Conservation (phyloP, 1,140 invertebrate genomes). For the Nasonia vitripennis region DNA sequence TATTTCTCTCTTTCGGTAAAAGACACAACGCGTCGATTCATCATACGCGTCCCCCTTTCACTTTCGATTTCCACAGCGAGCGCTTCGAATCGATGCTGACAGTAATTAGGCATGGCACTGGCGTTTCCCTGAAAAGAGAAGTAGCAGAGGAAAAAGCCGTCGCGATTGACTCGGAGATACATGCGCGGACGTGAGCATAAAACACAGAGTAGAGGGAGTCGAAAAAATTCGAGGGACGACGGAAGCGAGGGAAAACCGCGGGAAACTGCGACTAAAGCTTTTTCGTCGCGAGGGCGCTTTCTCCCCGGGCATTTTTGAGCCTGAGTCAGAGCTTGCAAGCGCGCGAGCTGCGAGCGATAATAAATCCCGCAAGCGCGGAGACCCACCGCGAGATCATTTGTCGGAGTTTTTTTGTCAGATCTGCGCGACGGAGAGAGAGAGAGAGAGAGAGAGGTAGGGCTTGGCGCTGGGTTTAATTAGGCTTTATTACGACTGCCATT, state of each 20-base stretch:
- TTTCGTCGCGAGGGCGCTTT: not conserved
- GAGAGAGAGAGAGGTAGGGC: not conserved
- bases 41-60: not conserved
- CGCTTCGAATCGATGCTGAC: conserved; percentile 30
- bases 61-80: conserved; percentile 8
- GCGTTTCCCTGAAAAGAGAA: not conserved
- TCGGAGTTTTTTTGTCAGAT: not conserved
- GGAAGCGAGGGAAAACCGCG: not conserved
- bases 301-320: conserved; percentile 20
- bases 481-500: conserved; percentile 44
- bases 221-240: not conserved
- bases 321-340: not conserved
- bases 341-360: conserved; percentile 7
- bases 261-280: not conserved
- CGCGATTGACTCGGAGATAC: conserved; percentile 21
- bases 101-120: conserved; percentile 41
- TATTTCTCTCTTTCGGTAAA: not conserved
- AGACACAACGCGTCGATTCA: not conserved
- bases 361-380: conserved; percentile 32
- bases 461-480: conserved; percentile 28
- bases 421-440: not conserved
- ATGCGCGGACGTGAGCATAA: not conserved
- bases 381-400: conserved; percentile 32
- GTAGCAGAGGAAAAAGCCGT: not conserved
- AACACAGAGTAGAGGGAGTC: not conserved